Evolutionary conservation across 2,888 invertebrate genomes (phyloP), one percentile per base, ranked within the genome.

Genomic region (Listrodromus nycthemerus): DNA sequence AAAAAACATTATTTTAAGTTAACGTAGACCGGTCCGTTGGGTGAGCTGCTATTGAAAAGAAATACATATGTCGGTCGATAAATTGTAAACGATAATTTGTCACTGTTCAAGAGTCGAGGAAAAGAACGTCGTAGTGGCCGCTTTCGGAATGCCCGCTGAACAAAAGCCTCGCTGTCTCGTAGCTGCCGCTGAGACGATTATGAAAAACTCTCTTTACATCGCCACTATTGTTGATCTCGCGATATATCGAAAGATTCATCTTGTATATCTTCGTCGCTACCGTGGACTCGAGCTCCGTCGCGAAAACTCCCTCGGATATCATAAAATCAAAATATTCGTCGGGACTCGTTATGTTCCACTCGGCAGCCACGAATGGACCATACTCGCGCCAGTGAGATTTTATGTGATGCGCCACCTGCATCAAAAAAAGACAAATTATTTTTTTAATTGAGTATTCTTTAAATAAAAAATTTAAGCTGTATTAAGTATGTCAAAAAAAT

Each of bases 41-140:
- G 16, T 58, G 2, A 10, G 10, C 13, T 7, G 24, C 24, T 6
- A 50, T 77, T 33, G 4, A 4, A 41, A 13, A 13, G 13, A 13
- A 13, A 41, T 13, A 2, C n/a, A n/a, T n/a, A n/a, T n/a, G 13
- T 10, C 13, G 13, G 41, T 13, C 41, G 41, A 41, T 41, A 13
- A 41, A 41, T 0, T 41, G 10, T 0, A 19, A 13, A 37, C 10
- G 24, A 45, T 73, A 30, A 19, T 37, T 33, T 63, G 24, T 24
- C 10, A 5, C n/a, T 0, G 19, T 37, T 82, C 55, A 84, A 55
- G 52, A 63, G 16, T 86, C 86, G n/a, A 84, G 83, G 3, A 90
- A 52, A 1, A 92, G 85, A 7, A 92, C 91, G 50, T 92, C 91
- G 80, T 92, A 92, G 61, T 92, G 92, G 27, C 92, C 92, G 55